Conservation (phyloP, 2,113 vertebrate genomes). For the Podarcis cretensis region DNA sequence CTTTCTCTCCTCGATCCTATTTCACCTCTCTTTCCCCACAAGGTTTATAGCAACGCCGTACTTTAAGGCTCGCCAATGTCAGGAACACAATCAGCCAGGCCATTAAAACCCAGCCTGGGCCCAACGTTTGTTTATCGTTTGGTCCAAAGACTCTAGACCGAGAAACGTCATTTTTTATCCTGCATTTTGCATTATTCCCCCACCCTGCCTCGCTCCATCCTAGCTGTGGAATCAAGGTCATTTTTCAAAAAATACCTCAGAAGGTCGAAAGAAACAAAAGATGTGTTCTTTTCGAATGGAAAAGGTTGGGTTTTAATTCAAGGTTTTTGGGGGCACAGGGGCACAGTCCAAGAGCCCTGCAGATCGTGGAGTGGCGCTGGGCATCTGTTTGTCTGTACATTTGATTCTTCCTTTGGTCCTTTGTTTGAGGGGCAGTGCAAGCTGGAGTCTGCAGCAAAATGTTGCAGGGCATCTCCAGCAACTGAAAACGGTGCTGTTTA, state of each 20-base stretch:
- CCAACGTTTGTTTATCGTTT: constrained; percentile 10
- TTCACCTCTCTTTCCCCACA: background rate
- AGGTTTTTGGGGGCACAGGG: background rate
- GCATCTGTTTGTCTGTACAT: no score
- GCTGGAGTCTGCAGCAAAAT: no score
- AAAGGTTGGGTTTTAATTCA: background rate
- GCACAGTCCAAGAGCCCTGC: no score
- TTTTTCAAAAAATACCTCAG: constrained; percentile 29
- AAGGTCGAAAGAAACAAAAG: background rate
- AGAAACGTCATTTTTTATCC: background rate
- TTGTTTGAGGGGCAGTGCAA: no score
- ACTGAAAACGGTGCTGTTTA: no score
- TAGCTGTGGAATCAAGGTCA: constrained; percentile 19
- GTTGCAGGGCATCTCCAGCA: no score
- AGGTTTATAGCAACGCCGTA: background rate
- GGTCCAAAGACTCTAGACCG: background rate
- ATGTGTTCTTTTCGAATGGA: background rate
- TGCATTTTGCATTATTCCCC: background rate
- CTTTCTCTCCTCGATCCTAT: background rate
- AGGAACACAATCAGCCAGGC: constrained; percentile 40
- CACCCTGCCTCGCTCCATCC: background rate
- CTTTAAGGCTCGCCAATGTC: background rate
- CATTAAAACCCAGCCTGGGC: background rate
- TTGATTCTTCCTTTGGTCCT: no score
- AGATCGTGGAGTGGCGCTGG: no score